phyloP scores from a whole-genome alignment of 2,113 vertebrate species.

The Macaca nemestrina region DNA sequence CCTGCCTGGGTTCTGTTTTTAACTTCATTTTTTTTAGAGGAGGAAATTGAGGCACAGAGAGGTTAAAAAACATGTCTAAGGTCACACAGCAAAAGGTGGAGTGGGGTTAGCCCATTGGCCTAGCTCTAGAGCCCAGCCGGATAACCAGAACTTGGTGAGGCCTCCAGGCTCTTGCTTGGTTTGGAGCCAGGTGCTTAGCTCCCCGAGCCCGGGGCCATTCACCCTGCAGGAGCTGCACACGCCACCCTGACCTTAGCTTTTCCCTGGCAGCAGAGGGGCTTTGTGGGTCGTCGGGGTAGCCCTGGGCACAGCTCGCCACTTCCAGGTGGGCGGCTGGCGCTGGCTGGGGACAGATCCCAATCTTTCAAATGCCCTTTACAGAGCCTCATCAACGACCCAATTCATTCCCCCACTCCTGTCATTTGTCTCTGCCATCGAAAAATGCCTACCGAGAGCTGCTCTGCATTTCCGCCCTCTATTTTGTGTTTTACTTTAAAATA shows the following conservation, averaged over 20 bases:
- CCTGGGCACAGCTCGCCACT: background rate
- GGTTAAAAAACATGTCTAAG: background rate
- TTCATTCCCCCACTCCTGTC: slow-evolving; percentile 37
- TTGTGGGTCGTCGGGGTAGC: accelerated
- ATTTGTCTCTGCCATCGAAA: slow-evolving; percentile 65
- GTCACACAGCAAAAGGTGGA: background rate
- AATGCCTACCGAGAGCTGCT: slow-evolving; percentile 10
- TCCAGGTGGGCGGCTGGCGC: background rate
- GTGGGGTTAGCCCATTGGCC: background rate
- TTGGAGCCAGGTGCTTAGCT: background rate
- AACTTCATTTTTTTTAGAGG: background rate
- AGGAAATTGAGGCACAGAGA: background rate
- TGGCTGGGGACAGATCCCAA: background rate
- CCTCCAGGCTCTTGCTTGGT: background rate
- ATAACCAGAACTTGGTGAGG: background rate
- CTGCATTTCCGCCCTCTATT: slow-evolving; percentile 53
- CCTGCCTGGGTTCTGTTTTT: background rate
- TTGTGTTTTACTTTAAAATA: slow-evolving; percentile 53
- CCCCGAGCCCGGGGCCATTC: background rate
- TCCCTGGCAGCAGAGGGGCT: too few relatives aligned
- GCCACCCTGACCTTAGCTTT: background rate
- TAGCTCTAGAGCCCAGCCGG: background rate
- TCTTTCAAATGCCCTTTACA: slow-evolving; percentile 13
- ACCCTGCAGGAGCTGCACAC: accelerated
- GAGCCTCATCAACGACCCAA: slow-evolving; percentile 53